Evolutionary conservation across 2,888 invertebrate genomes (phyloP), one percentile per base, ranked within the genome.

Genomic region (Habrosyne pyritoides): DNA sequence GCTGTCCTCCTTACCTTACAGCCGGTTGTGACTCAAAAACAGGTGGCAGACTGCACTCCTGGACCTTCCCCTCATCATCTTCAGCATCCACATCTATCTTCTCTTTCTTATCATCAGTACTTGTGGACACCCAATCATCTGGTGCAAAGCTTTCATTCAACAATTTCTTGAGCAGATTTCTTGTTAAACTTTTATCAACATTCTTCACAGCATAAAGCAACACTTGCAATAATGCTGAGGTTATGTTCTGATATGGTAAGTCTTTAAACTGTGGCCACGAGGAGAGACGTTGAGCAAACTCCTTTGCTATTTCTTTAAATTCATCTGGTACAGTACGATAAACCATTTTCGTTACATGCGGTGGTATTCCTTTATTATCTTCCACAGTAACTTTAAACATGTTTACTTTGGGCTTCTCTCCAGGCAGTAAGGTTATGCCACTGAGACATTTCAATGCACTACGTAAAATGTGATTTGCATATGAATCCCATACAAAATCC

Each of bases 251-350:
- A 64, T 93, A 94, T 0, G 96, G 95, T 55, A 97, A 90, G 61
- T 97, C 96, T 56, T 91, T 85, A 71, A 97, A 96, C 69, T 97
- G 97, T 0, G 97, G 97, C 96, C 97, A 97, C 26, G 91, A 81
- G 0, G 94, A 88, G 28, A 97, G 83, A 49, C 96, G 87, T 49
- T 89, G 87, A 0, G 93, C 94, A 81, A 94, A 96, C 62, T 96
- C 95, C 71, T 93, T 93, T 10, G 95, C 90, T 18, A 96, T 87
- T 22, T 94, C 94, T 51, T 84, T 83, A 83, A 94, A 96, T 47
- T 94, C 94, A 0, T 93, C 92, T 0, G 95, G 94, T 1, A 95
- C 91, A 1, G 78, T 76, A 57, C 84, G 91, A 61, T 93, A 94
- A 0, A 86, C 82, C 64, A 93, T 79, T 47, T 78, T 79, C 0